Base-by-base conservation (phyloP, 2,888 invertebrate species). In the Protophormia terraenovae region DNA sequence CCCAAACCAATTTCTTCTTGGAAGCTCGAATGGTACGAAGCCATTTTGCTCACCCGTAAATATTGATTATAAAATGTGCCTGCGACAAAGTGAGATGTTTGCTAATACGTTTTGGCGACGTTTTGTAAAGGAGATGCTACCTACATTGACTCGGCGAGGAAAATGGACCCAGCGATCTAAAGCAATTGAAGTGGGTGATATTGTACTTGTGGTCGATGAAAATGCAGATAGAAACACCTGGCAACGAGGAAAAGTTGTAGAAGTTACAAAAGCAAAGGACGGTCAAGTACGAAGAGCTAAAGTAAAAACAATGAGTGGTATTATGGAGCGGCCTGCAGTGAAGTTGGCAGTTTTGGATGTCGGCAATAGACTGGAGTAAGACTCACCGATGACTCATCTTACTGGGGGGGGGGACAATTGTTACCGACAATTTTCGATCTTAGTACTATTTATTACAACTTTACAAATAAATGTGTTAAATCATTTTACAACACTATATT, bases 381-480 rank as follows among this genome's bases (percentile, higher is more conserved):
- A 29, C 16, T 27, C 47, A 14, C 12, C 19, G 19, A 19, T 16
- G 45, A n/a, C n/a, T 12, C 60, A 8, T 35, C 47, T 50, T 67
- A 67, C 67, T 16, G 32, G 67, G 32, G 32, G 67, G 41, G n/a
- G n/a, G n/a, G n/a, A 41, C 38, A 64, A 41, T 24, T 64, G 64
- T 64, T 64, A 64, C 41, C 24, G n/a, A n/a, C n/a, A n/a, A n/a
- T n/a, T n/a, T n/a, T n/a, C n/a, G n/a, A n/a, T n/a, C n/a, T n/a
- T n/a, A n/a, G n/a, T n/a, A n/a, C n/a, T n/a, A n/a, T n/a, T n/a
- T n/a, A n/a, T n/a, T n/a, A n/a, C n/a, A n/a, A n/a, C n/a, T n/a
- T n/a, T n/a, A n/a, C n/a, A n/a, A n/a, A n/a, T n/a, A n/a, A n/a
- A n/a, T n/a, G n/a, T n/a, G n/a, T n/a, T n/a, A n/a, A n/a, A n/a